phyloP scores from a whole-genome alignment of 2,113 vertebrate species.

The Alethe castanea region DNA sequence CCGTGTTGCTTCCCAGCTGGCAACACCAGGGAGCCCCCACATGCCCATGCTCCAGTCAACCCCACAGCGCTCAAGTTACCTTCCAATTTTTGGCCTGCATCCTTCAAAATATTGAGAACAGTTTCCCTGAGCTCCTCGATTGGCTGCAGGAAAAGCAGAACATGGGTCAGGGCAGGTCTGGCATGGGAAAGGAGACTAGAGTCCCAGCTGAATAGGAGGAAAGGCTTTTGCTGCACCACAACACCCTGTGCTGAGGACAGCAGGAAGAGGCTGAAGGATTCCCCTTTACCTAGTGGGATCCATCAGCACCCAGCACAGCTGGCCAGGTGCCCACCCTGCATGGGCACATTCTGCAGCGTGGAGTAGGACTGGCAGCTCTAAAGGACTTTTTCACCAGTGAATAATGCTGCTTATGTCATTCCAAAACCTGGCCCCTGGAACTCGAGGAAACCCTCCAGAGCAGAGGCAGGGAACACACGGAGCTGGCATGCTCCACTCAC shows the following conservation, averaged over 20 bases:
- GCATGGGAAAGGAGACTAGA: not conserved
- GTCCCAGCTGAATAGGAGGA: not conserved
- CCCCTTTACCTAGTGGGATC: not conserved
- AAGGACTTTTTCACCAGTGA: not conserved
- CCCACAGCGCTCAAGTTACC: not conserved
- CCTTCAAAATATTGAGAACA: constrained; percentile 58
- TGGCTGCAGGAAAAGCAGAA: constrained; percentile 58
- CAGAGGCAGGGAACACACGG: not conserved
- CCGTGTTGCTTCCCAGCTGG: fast-evolving
- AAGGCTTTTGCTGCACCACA: not conserved
- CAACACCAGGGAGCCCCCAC: not conserved
- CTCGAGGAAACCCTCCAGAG: fast-evolving
- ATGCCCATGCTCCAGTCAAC: not conserved
- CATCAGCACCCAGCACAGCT: not conserved
- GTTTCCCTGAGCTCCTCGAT: constrained; percentile 62
- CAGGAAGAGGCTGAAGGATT: not conserved
- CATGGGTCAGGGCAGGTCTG: not conserved
- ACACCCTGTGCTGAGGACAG: not conserved
- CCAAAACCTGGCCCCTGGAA: not conserved
- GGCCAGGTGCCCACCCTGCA: not conserved
- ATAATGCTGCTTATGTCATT: not conserved
- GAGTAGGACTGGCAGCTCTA: not conserved
- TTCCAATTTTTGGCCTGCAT: not conserved
- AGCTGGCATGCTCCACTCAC: constrained; percentile 48
- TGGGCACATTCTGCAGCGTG: not conserved